Evolutionary conservation across 2,888 invertebrate genomes (phyloP), one percentile per base, ranked within the genome.

Genomic region (Sphinx pinastri): DNA sequence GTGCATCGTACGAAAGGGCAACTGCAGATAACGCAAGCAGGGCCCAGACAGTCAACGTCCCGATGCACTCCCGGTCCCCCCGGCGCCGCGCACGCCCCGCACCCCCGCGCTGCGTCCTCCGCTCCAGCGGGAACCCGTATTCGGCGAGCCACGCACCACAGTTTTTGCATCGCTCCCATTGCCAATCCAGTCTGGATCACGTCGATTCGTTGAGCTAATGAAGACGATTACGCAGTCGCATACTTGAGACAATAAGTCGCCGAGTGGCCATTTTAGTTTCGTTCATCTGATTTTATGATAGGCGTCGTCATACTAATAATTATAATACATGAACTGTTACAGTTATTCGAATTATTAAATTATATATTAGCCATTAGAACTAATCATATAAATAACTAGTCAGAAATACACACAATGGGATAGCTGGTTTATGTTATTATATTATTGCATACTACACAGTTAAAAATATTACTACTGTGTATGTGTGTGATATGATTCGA

Each of bases 1-100:
- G 93, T 91, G 92, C 93, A 93, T 91, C 91, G 92, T 89, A 91
- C 91, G 87, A 92, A 93, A 94, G 94, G 94, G 94, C 93, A 92
- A 94, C 91, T 93, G 93, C 93, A 93, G 93, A 94, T 93, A 93
- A 90, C 90, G 87, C 90, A 86, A 84, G 88, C 90, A 84, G 86
- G 87, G 84, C 88, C 91, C 93, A 93, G 93, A 94, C 93, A 93
- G 93, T 93, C 93, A 93, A 93, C 88, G 93, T 91, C 92, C 93
- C 92, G 89, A 89, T 92, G 91, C 91, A 90, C 86, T 88, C 88
- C 87, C 86, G 83, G 77, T 79, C 79, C 81, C 77, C 72, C 76
- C 77, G 76, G 79, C 75, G 12, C 77, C 78, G 76, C 76, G 72
- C 74, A 72, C 75, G 73, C 75, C 78, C 77, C 76, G 72, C 74